Evolutionary conservation across 2,797 vertebrate genomes (phyloP), one percentile per base, ranked within the genome.

Genomic region (Catostomus latipinnis): DNA sequence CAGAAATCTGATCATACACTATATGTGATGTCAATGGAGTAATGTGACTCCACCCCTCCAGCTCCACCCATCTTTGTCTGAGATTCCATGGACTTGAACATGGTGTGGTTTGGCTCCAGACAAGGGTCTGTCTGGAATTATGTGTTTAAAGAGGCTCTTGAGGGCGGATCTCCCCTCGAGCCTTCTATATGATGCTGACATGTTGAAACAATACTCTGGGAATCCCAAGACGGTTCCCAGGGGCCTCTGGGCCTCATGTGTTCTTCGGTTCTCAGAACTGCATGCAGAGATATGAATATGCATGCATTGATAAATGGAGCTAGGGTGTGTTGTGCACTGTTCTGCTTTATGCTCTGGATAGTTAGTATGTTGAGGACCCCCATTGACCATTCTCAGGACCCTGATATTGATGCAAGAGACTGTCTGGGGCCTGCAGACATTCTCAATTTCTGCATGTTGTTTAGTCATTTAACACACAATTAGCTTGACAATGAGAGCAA

Each of bases 241-340:
- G 54, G 71, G 78, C 67, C 81, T 73, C 62, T 6, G 54, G 68
- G 81, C 71, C 83, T 76, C 78, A 56, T 54, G 16, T 62, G 56
- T 74, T 86, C 82, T 85, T 72, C 49, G 53, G 61, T 80, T 84
- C 88, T 82, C 85, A 84, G 72, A 82, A 81, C 81, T 81, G 74
- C 85, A 86, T 85, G 84, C 45, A 62, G 81, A n/a, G 48, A 71
- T 86, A 87, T 90, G 84, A 89, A 90, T 90, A 90, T 89, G 87
- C 87, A 90, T 89, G 87, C 63, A 13, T 58, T 81, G 69, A 83
- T 80, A 81, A 83, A 88, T 75, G 78, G 72, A 84, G 83, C 72
- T 85, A 74, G 84, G 71, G 66, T 69, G 45, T 45, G 79, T 74
- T 80, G 85, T 81, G 82, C 63, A 61, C 58, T 52, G 78, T 46